Evolutionary conservation across 2,888 invertebrate species (phyloP), one percentile per base, ranked within the genome.

Genomic region (Coenonympha glycerion): DNA sequence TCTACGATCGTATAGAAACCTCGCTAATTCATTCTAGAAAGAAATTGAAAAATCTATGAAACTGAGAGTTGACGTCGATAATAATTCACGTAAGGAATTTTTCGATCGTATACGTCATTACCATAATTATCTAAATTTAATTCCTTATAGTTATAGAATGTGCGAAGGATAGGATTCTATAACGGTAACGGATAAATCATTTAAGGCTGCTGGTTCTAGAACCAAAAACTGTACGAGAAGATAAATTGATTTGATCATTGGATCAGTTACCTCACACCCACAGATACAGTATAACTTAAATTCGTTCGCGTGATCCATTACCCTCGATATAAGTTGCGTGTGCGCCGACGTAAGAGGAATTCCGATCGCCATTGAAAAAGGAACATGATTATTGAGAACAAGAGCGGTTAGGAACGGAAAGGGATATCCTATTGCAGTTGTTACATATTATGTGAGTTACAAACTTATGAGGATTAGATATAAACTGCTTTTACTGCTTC

Each of bases 381-480:
- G 31, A 44, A 44, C 22, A 44, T 21, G 21, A 33, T 5, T 3
- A 31, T 21, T 33, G 44, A 44, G 22, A 31, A 44, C 44, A 31
- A 21, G 44, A 22, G 19, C 21, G 21, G 21, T 9, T 33, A 13
- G 31, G 21, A 44, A 6, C 30, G 44, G 44, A 44, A 44, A 33
- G 33, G 33, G 44, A 44, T 31, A 31, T 44, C 44, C 44, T 33
- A 44, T 44, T 44, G 44, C 44, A n/a, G 31, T 44, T 44, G 9
- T 44, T 44, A 44, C 44, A 44, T 21, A 11, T 44, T 21, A 11
- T 44, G 44, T 39, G 39, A 37, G 22, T 11, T 37, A 22, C 37
- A 13, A 6, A 22, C 37, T 37, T 33, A 16, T 33, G 16, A 15
- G 31, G 15, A 33, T 33, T 9, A 33, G 6, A 3, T 16, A 16